Conservation (phyloP, 2,797 vertebrate species). For the Pseudochirops cupreus region DNA sequence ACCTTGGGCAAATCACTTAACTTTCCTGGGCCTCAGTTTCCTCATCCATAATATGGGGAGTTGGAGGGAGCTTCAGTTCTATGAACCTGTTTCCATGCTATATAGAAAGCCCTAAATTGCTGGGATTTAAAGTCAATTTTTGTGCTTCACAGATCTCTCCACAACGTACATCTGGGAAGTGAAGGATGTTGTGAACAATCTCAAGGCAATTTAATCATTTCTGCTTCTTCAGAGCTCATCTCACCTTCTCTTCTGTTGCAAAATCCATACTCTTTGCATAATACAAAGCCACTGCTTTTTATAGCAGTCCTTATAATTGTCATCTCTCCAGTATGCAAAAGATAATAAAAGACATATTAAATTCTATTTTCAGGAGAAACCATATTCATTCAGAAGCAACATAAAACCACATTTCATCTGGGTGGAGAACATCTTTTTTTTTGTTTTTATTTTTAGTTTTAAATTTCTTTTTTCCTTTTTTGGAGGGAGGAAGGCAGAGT, state of each 20-base stretch:
- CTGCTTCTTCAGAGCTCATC: not conserved
- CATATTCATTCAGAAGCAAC: conserved; percentile 43
- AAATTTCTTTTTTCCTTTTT: too few species aligned
- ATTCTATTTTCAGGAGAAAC: conserved; percentile 65
- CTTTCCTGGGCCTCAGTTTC: not conserved
- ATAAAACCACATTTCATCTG: conserved; percentile 73
- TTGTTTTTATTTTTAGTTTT: too few species aligned
- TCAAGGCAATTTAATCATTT: not conserved
- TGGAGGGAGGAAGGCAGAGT: too few species aligned
- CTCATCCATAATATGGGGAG: not conserved
- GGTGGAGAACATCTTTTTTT: conserved; percentile 65
- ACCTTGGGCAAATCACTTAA: not conserved
- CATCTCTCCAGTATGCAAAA: conserved; percentile 48
- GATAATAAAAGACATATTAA: conserved; percentile 72
- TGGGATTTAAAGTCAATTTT: conserved; percentile 40
- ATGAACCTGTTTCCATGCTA: conserved; percentile 1
- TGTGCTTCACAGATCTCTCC: not conserved
- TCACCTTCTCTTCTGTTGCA: conserved; percentile 16
- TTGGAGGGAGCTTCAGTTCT: not conserved
- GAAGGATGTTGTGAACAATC: conserved; percentile 37
- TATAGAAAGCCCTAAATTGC: conserved; percentile 1
- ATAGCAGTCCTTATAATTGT: conserved; percentile 49
- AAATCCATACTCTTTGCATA: not conserved
- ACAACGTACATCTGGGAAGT: conserved; percentile 36
- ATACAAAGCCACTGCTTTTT: not conserved